Evolutionary conservation across 2,113 vertebrate species (phyloP).

Genomic region (Sinocyclocheilus grahami): DNA sequence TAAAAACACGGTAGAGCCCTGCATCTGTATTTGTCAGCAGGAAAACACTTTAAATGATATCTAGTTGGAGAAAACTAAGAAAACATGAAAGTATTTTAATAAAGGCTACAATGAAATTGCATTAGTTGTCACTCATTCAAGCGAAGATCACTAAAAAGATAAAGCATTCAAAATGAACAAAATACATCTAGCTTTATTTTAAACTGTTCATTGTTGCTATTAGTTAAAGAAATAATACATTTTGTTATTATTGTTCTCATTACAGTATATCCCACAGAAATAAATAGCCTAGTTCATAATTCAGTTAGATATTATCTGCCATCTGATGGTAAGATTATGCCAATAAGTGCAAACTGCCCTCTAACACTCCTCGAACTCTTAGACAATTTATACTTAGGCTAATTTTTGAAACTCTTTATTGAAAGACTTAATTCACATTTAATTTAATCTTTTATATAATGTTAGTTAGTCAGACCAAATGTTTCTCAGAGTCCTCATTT

Average conservation of each 20-base stretch:
- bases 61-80: not conserved
- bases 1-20: not conserved
- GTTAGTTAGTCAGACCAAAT: constrained; percentile 14
- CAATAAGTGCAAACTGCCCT: not conserved
- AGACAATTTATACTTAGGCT: not conserved
- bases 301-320: constrained; percentile 27
- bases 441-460: not conserved
- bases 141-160: not conserved
- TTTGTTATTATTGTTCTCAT: not conserved
- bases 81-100: not conserved
- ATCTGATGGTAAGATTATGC: constrained; percentile 38
- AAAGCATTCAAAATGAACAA: not conserved
- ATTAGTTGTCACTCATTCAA: not conserved
- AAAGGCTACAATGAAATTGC: not conserved
- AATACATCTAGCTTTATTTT: not conserved
- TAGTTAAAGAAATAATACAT: not conserved
- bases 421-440: not conserved
- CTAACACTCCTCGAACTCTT: not conserved
- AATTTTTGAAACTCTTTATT: not conserved
- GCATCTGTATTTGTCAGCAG: not conserved
- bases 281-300: not conserved
- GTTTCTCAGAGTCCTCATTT: constrained; percentile 25
- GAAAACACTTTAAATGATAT: not conserved
- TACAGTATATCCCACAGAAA: not conserved
- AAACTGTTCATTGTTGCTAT: not conserved